Conservation (phyloP, 2,113 vertebrate genomes). For the Meriones unguiculatus region DNA sequence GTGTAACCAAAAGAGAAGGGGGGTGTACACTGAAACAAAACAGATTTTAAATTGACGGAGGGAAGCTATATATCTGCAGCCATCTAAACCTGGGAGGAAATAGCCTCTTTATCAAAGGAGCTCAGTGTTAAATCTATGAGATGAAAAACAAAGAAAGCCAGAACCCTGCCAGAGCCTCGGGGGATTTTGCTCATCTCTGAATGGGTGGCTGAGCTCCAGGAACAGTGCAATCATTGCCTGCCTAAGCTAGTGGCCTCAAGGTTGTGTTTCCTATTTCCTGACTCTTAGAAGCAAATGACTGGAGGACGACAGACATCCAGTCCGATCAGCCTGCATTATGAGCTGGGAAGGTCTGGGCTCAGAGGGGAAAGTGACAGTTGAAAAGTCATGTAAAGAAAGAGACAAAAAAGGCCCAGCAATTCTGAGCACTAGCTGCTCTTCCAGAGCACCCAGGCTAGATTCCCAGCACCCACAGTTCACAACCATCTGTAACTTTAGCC, state of each 20-base stretch:
- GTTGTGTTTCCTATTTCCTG: slow-evolving; percentile 23
- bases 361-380: neutral
- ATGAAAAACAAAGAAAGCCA: neutral
- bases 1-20: neutral
- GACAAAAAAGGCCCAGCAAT: neutral
- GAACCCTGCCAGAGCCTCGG: neutral
- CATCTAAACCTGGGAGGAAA: neutral
- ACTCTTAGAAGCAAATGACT: neutral
- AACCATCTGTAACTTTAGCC: neutral
- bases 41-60: neutral
- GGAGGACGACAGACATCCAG: neutral
- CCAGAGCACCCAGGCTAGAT: neutral
- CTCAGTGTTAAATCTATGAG: neutral
- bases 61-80: neutral
- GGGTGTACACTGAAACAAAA: neutral
- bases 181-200: neutral
- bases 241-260: neutral
- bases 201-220: neutral
- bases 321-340: neutral
- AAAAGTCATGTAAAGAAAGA: neutral
- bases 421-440: neutral
- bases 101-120: neutral
- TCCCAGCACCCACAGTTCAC: neutral
- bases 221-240: neutral
- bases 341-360: neutral